Conservation (phyloP, 2,113 vertebrate species). For the Lathamus discolor region DNA sequence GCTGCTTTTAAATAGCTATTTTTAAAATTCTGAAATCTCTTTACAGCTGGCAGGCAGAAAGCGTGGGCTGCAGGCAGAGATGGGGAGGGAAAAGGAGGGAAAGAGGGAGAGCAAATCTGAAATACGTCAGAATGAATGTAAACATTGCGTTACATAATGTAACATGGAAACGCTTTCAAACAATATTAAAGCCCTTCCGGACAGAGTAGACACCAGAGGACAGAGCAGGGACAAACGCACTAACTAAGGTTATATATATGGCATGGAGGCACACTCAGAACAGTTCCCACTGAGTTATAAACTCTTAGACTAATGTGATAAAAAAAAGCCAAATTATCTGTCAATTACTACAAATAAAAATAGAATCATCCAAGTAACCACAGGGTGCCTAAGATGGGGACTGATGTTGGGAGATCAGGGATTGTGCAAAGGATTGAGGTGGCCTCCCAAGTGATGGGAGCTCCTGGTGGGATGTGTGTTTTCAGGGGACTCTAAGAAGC, state of each 20-base stretch:
- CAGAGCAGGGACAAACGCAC: neutral
- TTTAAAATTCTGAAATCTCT: slow-evolving; percentile 27
- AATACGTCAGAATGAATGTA: neutral
- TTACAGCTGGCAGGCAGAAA: slow-evolving; percentile 36
- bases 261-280: neutral
- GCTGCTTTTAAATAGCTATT: slow-evolving; percentile 44
- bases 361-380: neutral
- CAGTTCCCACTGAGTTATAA: neutral
- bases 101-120: neutral
- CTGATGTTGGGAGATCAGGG: neutral
- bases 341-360: neutral
- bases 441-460: neutral
- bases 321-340: neutral
- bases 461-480: neutral
- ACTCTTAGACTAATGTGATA: neutral
- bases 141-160: neutral
- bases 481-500: neutral
- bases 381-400: neutral
- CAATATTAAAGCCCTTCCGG: neutral
- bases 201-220: neutral
- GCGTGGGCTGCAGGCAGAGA: slow-evolving; percentile 25
- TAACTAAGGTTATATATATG: neutral
- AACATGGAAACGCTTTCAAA: neutral
- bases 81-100: neutral
- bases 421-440: neutral